Evolutionary conservation across 2,113 vertebrate species (phyloP), one percentile per base, ranked within the genome.

Genomic region (Serilophus lunatus): DNA sequence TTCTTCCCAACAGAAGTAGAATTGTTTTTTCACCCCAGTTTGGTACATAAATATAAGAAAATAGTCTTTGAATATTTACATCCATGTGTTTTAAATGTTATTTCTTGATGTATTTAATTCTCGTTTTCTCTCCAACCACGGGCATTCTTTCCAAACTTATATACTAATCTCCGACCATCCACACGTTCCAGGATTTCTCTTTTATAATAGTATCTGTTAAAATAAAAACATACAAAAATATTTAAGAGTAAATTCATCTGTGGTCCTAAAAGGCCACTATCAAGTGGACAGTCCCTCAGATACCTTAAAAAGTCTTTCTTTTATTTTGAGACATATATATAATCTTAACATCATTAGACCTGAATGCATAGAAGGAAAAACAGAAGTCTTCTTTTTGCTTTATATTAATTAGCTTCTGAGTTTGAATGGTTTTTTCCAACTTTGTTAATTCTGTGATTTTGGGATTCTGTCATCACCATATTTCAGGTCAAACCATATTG

Each of bases 131-230:
- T 99, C 99, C 99, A 99, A 23, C 99, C 99, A 94, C 98, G 98
- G 5, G 99, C 99, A 47, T 99, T 99, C 84, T 98, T 99, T 94
- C 99, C 99, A 97, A 99, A 99, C 97, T 99, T 99, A 97, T 99
- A 99, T 76, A 99, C 99, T 92, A 99, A 98, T 94, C 99, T 98
- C 71, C 99, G 98, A 71, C 99, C 99, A 50, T 99, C 99, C 78
- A 99, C 99, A 5, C 99, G 98, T 42, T 99, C 99, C 86, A 99
- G 97, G 95, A 99, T 99, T 97, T 99, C 99, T 90, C 99, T 98
- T 97, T 99, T 99, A 97, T 99, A 99, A 96, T 99, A 99, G 87
- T 99, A 99, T 97, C 99, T 99, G 98, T n/a, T 94, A 93, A 96
- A 94, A 97, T 68, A 47, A 93, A 79, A 95, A 3, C 7, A 89